Evolutionary conservation across 2,797 vertebrate genomes (phyloP), one percentile per base, ranked within the genome.

Genomic region (Silurus lanzhouensis): DNA sequence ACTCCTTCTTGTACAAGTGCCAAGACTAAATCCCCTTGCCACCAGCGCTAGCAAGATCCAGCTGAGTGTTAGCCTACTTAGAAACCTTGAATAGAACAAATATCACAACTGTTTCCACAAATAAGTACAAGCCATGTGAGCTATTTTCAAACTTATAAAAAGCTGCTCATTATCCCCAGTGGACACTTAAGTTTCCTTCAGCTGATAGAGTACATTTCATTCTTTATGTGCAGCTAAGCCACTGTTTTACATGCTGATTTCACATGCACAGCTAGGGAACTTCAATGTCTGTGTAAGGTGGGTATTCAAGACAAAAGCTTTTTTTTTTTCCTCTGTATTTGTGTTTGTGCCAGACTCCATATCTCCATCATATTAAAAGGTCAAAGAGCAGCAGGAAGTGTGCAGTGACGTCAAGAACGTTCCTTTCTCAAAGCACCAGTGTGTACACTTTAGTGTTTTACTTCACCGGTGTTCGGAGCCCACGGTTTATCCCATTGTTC

Each of bases 311-410:
- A 58, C 74, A 63, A 83, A 44, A 71, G 74, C 27, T 52, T 63
- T 3, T 14, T 63, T 3, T 14, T 52, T 52, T 52, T 7, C 48
- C 48, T 57, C 66, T 72, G 7, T 77, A 66, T 31, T 84, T 58
- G 3, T 77, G 85, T 84, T 87, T 80, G 74, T 78, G 79, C 70
- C 76, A 52, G 83, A 81, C 68, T 84, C 77, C 27, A 86, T 60
- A 85, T 82, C 52, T 84, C 81, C 82, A 58, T 83, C 84, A 70
- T 78, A 81, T 57, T 84, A 78, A 78, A 78, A 85, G 83, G 88
- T 88, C 76, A 86, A 88, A 89, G 87, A 88, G 84, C 81, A 70
- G 81, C 66, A 82, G 88, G 87, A 87, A 86, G 81, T 83, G 84
- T 79, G 74, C 82, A 74, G 60, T 86, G 86, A 88, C 87, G 84